Conservation (phyloP, 2,797 vertebrate genomes). For the Sciurus vulgaris region DNA sequence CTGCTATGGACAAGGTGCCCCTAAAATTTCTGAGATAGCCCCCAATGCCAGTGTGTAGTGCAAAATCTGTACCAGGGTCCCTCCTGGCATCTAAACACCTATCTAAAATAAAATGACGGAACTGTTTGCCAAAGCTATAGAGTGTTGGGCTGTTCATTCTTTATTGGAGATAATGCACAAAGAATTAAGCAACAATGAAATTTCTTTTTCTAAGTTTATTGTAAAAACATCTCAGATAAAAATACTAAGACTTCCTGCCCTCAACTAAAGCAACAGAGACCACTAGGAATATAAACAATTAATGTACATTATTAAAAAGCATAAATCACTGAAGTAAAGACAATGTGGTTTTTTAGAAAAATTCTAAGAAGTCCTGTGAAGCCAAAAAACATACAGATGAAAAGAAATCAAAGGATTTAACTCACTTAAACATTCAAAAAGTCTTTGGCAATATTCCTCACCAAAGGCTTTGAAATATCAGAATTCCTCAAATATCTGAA, state of each 20-base stretch:
- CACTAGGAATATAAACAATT: constrained; percentile 18
- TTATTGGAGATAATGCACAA: neutral
- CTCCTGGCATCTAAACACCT: neutral
- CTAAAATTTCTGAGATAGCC: neutral
- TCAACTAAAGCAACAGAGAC: constrained; percentile 15
- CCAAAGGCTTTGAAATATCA: neutral
- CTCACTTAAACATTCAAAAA: neutral
- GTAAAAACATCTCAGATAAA: constrained; percentile 61
- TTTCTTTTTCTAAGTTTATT: constrained; percentile 49
- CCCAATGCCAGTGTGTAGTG: neutral
- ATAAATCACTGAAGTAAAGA: constrained; percentile 46
- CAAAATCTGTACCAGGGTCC: neutral
- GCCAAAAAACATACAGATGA: neutral
- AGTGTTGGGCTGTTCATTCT: neutral
- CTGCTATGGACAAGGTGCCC: neutral
- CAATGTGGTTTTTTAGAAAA: constrained; percentile 24
- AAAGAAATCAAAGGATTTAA: constrained; percentile 34
- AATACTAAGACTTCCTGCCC: neutral
- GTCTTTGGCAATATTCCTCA: neutral
- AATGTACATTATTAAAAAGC: constrained; percentile 24
- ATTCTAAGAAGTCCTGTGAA: neutral
- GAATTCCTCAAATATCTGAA: neutral
- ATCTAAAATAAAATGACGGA: constrained; percentile 21
- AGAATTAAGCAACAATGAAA: constrained; percentile 5
- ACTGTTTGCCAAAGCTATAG: neutral